phyloP scores from a whole-genome alignment of 2,113 vertebrate species.

The Oenanthe melanoleuca region DNA sequence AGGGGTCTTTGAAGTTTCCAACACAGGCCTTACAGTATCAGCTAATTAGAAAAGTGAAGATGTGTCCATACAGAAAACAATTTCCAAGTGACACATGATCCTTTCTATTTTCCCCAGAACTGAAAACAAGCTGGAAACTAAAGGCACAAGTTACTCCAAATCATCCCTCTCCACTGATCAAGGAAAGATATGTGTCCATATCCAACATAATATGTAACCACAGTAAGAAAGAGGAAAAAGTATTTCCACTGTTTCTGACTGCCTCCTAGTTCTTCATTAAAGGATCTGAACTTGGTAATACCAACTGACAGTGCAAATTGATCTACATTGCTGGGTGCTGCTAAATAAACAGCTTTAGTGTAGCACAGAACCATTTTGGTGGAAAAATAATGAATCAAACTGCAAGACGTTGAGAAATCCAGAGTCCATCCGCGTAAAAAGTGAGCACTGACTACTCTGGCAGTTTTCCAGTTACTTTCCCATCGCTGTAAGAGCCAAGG shows the following conservation, averaged over 20 bases:
- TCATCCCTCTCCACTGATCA: neutral
- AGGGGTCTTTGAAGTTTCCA: neutral
- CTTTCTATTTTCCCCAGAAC: neutral
- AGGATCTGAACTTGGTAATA: neutral
- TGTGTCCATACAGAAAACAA: neutral
- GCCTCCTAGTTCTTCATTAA: neutral
- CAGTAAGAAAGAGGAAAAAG: neutral
- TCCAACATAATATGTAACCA: neutral
- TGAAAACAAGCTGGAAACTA: neutral
- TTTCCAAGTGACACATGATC: neutral
- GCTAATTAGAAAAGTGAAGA: neutral
- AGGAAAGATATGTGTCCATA: neutral
- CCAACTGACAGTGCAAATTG: neutral
- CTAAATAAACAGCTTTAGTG: neutral
- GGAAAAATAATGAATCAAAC: neutral
- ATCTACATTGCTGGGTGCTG: neutral
- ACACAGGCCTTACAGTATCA: neutral
- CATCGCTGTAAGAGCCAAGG: neutral
- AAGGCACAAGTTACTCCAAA: neutral
- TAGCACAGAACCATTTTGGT: neutral
- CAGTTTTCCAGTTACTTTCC: neutral
- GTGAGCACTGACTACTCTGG: neutral
- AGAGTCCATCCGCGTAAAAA: neutral
- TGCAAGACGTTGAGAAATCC: neutral
- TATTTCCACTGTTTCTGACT: neutral